phyloP scores from a whole-genome alignment of 1,140 invertebrate species.

The Drosophila persimilis region DNA sequence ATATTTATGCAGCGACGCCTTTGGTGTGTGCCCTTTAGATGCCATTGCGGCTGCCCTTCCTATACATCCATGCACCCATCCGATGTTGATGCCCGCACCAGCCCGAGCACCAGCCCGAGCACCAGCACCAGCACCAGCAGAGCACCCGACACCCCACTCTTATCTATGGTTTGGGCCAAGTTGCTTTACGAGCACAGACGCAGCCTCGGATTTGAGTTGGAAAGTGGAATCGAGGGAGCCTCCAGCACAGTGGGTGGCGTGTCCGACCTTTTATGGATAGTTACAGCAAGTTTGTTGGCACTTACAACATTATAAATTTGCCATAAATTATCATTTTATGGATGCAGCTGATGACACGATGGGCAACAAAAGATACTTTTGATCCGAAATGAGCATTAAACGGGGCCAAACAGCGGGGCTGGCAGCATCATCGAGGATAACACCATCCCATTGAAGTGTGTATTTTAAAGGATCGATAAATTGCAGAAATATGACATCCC shows the following conservation, averaged over 20 bases:
- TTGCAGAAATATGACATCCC: neutral
- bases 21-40: slow-evolving; percentile 34
- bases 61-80: neutral
- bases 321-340: slow-evolving; percentile 75
- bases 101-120: no score
- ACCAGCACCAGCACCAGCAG: no score
- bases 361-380: slow-evolving; percentile 35
- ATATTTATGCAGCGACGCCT: slow-evolving; percentile 64
- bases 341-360: slow-evolving; percentile 50
- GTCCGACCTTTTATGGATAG: slow-evolving; percentile 65
- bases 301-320: slow-evolving; percentile 78
- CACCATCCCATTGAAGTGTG: neutral
- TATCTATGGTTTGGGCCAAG: slow-evolving; percentile 55
- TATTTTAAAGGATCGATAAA: slow-evolving; percentile 1
- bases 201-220: slow-evolving; percentile 41
- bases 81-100: no score
- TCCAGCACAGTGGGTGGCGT: slow-evolving; percentile 44
- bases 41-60: slow-evolving; percentile 24
- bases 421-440: neutral
- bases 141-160: neutral
- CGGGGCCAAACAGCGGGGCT: slow-evolving; percentile 4
- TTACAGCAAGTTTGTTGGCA: slow-evolving; percentile 78
- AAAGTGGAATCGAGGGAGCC: slow-evolving; percentile 31
- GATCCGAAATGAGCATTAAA: slow-evolving; percentile 30
- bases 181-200: slow-evolving; percentile 58